Percentiles rank a stretch among this genome's conserved stretches.
Conservation (phyloP, 2,113 vertebrate species). For the Odocoileus virginianus region DNA sequence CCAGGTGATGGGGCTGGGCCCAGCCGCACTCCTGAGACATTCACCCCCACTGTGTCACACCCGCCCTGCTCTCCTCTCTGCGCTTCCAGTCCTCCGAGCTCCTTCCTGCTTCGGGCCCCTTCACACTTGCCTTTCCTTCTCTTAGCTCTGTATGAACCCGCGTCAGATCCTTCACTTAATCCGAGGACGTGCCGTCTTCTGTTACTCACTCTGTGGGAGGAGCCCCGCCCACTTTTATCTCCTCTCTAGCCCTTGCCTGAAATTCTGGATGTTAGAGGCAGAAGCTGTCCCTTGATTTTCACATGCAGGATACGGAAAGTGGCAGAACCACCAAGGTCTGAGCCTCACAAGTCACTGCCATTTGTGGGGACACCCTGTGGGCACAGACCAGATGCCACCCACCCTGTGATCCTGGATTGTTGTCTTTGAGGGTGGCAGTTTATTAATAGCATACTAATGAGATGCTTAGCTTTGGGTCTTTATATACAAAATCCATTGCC, state of each 20-base stretch:
- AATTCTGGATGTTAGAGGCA: neutral
- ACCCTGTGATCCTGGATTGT: fast-evolving
- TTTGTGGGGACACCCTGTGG: too few relatives aligned
- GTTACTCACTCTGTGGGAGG: too few relatives aligned
- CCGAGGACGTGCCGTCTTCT: neutral
- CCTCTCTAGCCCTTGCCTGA: neutral
- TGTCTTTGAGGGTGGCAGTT: neutral
- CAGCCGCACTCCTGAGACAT: too few relatives aligned
- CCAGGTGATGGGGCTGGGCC: too few relatives aligned
- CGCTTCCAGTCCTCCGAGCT: neutral
- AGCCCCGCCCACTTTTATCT: neutral
- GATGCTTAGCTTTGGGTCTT: neutral
- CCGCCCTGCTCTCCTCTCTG: neutral
- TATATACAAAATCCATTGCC: neutral
- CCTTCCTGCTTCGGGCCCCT: neutral
- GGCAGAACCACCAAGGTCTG: neutral
- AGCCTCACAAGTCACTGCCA: neutral
- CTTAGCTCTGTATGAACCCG: neutral
- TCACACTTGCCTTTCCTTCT: neutral
- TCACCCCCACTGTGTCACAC: neutral
- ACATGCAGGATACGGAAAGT: neutral
- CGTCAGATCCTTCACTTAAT: neutral
- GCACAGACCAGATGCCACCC: neutral
- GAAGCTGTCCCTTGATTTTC: neutral
- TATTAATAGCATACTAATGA: neutral